phyloP scores from a whole-genome alignment of 1,140 invertebrate genomes.

The Lepidotrigona ventralis region DNA sequence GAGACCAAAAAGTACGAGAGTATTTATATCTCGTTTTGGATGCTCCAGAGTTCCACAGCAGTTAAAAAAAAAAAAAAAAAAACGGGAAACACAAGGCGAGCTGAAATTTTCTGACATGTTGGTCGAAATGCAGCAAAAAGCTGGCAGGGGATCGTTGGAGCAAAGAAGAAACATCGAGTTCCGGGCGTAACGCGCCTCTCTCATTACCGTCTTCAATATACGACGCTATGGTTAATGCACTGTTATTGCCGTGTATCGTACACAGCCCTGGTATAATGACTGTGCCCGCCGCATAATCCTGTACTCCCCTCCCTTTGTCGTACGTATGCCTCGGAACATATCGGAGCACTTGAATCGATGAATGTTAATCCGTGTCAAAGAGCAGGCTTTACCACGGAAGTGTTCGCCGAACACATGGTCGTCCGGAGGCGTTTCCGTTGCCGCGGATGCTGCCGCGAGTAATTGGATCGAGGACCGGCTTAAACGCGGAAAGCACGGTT shows the following conservation, averaged over 20 bases:
- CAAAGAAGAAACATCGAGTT: slow-evolving; percentile 5
- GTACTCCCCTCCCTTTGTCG: slow-evolving; percentile 53
- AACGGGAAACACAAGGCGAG: neutral
- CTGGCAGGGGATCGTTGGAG: neutral
- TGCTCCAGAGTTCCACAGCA: neutral
- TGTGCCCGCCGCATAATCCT: slow-evolving; percentile 55
- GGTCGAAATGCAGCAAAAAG: slow-evolving; percentile 24
- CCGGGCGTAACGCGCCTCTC: slow-evolving; percentile 21
- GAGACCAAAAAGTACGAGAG: neutral
- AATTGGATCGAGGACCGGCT: slow-evolving; percentile 5
- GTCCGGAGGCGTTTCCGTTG: slow-evolving; percentile 10
- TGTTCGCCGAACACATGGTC: neutral
- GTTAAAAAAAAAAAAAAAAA: neutral
- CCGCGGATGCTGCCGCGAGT: neutral
- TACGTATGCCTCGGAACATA: slow-evolving; percentile 36
- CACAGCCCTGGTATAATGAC: slow-evolving; percentile 51
- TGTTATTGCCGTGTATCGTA: slow-evolving; percentile 62
- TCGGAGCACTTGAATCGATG: slow-evolving; percentile 54
- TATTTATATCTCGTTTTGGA: neutral
- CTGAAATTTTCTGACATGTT: slow-evolving; percentile 8
- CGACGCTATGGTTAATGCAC: slow-evolving; percentile 56
- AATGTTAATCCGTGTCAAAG: slow-evolving; percentile 56
- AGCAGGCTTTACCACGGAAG: slow-evolving; percentile 28
- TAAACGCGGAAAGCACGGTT: neutral
- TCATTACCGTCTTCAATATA: slow-evolving; percentile 62